Evolutionary conservation across 2,113 vertebrate species (phyloP).

Genomic region (Pelecanoides urinatrix): DNA sequence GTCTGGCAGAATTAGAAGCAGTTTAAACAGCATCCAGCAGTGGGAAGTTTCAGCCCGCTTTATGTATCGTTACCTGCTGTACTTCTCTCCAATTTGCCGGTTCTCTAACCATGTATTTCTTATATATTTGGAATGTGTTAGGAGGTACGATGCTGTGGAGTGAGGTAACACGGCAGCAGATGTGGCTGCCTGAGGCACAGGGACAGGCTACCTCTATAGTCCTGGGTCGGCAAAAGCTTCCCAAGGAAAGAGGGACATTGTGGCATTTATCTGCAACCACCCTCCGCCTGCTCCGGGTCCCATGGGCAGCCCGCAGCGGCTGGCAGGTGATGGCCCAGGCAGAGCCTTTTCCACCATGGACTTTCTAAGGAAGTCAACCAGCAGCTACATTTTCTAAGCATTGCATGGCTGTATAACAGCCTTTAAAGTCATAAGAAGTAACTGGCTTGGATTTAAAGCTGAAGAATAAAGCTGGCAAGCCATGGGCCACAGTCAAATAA

Average conservation of each 20-base stretch:
- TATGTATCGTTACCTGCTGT: background rate
- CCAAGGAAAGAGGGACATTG: background rate
- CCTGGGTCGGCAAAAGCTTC: background rate
- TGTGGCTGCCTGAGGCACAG: background rate
- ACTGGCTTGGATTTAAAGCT: background rate
- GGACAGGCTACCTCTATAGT: background rate
- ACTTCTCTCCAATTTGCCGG: background rate
- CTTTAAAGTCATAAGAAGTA: background rate
- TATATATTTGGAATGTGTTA: rapidly evolving
- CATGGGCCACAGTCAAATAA: background rate
- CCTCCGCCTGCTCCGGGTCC: background rate
- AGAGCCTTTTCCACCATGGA: background rate
- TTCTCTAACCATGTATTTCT: background rate
- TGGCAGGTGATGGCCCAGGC: background rate
- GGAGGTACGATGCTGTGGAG: background rate
- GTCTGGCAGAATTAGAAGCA: background rate
- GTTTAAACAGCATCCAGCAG: background rate
- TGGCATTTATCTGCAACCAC: background rate
- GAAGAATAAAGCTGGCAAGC: background rate
- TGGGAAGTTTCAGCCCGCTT: background rate
- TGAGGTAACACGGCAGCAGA: background rate
- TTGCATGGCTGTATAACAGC: background rate
- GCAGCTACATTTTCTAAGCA: background rate
- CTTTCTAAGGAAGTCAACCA: background rate
- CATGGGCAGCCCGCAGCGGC: background rate